phyloP scores from a whole-genome alignment of 2,888 invertebrate genomes.

The Pycnomerus fuliginosus region DNA sequence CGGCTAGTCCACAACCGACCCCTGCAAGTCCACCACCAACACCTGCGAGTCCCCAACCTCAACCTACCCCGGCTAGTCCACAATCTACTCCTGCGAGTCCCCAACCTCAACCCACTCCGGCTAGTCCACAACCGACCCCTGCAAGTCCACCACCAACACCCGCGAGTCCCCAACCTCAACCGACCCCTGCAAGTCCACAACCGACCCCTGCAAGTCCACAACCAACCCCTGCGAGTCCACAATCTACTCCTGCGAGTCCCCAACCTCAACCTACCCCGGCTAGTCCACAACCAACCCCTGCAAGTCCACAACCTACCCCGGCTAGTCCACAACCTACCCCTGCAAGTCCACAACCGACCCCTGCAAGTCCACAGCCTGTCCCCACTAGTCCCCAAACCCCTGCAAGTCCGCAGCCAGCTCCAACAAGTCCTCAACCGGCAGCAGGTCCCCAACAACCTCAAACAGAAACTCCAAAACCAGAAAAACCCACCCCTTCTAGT shows the following conservation, averaged over 20 bases:
- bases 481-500: slow-evolving; percentile 26
- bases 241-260: no score
- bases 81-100: background rate
- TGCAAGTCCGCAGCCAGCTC: background rate
- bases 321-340: no score
- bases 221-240: no score
- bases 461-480: slow-evolving; percentile 23
- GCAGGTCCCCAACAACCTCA: slow-evolving; percentile 20
- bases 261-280: no score
- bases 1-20: slow-evolving; percentile 7
- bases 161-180: no score
- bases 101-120: slow-evolving; percentile 1
- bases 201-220: no score
- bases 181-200: no score
- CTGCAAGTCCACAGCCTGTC: slow-evolving; percentile 24
- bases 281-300: no score
- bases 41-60: slow-evolving; percentile 18
- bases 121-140: no score
- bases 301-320: no score
- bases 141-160: no score
- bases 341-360: slow-evolving; percentile 17
- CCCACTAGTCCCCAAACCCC: slow-evolving; percentile 3
- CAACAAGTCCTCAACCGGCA: slow-evolving; percentile 22
- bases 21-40: slow-evolving; percentile 12
- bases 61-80: slow-evolving; percentile 1